phyloP scores from a whole-genome alignment of 1,140 invertebrate genomes.

The Lethrus apterus region DNA sequence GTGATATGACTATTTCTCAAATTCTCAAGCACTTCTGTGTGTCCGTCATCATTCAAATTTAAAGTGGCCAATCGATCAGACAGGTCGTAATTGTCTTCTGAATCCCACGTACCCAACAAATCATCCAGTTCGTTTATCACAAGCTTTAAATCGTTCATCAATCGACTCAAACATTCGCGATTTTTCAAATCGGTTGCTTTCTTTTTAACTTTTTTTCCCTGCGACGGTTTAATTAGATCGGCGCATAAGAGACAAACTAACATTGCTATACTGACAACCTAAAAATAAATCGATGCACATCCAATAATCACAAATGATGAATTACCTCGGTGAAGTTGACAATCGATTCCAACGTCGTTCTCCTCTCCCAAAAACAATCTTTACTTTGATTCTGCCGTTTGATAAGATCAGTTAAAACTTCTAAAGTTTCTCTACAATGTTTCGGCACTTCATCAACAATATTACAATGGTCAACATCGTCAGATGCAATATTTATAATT shows the following conservation, averaged over 20 bases:
- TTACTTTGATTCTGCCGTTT: constrained; percentile 8
- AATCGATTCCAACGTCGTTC: constrained; percentile 25
- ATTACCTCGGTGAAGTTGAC: constrained; percentile 34
- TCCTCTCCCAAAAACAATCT: constrained; percentile 26
- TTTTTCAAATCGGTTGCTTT: constrained; percentile 23
- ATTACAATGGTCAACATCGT: constrained; percentile 18
- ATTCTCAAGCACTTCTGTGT: constrained; percentile 23
- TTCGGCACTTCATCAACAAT: constrained; percentile 20
- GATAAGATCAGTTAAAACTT: constrained; percentile 17
- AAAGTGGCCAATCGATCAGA: constrained; percentile 24
- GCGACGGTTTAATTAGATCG: constrained; percentile 28
- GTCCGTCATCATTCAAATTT: constrained; percentile 25
- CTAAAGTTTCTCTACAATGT: constrained; percentile 19
- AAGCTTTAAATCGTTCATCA: constrained; percentile 25
- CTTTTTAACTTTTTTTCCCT: constrained; percentile 28
- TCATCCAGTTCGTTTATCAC: constrained; percentile 24
- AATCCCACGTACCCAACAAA: constrained; percentile 24
- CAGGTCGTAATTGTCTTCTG: constrained; percentile 16
- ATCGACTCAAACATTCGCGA: constrained; percentile 17
- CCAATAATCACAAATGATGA: background rate
- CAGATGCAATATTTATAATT: constrained; percentile 19
- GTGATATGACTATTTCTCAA: constrained; percentile 27
- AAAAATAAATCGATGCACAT: constrained; percentile 13
- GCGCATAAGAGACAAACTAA: constrained; percentile 29
- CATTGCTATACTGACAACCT: constrained; percentile 28